Evolutionary conservation across 2,113 vertebrate genomes (phyloP).

Genomic region (Barnardius zonarius): DNA sequence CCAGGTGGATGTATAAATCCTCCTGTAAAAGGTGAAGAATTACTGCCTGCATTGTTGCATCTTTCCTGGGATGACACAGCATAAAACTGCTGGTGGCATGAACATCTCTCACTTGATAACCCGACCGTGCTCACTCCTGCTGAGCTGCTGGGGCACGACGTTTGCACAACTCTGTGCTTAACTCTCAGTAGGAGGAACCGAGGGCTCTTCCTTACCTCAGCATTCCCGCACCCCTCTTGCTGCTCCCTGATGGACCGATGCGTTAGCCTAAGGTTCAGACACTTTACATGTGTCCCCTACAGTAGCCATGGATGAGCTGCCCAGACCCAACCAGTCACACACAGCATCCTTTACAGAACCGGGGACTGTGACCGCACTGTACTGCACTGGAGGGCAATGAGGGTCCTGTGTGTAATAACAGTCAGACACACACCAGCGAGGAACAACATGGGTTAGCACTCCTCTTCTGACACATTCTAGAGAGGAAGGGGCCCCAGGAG

Average conservation of each 20-base stretch:
- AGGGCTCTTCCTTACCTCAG: not conserved
- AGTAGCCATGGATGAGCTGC: not conserved
- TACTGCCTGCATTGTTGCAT: not conserved
- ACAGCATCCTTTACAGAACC: not conserved
- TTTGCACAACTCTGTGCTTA: not conserved
- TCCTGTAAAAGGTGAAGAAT: not conserved
- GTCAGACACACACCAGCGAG: not conserved
- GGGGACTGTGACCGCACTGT: not conserved
- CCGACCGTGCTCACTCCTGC: not conserved
- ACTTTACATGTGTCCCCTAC: not conserved
- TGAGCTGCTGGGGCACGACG: not conserved
- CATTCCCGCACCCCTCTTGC: not conserved
- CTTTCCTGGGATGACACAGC: not conserved
- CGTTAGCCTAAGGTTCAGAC: not conserved
- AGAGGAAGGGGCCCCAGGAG: not conserved
- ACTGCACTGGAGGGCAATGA: not conserved
- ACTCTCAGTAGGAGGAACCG: not conserved
- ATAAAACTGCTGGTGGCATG: not conserved
- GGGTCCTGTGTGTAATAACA: not conserved
- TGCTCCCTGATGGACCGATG: not conserved
- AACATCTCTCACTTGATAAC: not conserved
- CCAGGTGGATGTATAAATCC: not conserved
- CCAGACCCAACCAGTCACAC: not conserved
- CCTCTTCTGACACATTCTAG: not conserved
- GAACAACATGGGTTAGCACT: not conserved